Evolutionary conservation across 2,888 invertebrate species (phyloP).

Genomic region (Gymnocheta viridis): DNA sequence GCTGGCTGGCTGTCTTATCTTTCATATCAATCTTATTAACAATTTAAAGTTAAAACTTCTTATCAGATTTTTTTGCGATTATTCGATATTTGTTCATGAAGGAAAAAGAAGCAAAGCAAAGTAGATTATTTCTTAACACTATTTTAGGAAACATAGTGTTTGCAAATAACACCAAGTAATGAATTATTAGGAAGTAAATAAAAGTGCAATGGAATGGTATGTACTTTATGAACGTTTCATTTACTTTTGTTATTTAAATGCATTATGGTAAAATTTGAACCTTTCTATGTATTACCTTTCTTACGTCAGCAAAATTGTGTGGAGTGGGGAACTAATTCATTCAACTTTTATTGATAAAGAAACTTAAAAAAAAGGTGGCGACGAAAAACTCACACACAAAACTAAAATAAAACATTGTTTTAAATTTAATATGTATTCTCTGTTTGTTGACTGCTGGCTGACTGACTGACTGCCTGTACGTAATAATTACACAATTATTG

Average conservation of each 20-base stretch:
- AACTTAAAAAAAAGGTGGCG: background rate
- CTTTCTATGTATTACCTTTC: slow-evolving; percentile 24
- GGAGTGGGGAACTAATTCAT: background rate
- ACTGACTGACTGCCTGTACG: slow-evolving; percentile 6
- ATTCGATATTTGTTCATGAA: background rate
- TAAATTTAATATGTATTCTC: background rate
- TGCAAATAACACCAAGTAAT: background rate
- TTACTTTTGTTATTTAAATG: slow-evolving; percentile 1
- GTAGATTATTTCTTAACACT: background rate
- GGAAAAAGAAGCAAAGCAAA: background rate
- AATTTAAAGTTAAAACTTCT: slow-evolving; percentile 18
- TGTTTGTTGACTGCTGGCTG: background rate
- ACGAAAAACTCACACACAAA: background rate
- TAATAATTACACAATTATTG: background rate
- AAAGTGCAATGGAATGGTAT: slow-evolving; percentile 1
- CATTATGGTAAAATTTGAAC: slow-evolving; percentile 36
- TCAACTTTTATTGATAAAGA: background rate
- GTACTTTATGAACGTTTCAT: background rate
- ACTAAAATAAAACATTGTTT: background rate
- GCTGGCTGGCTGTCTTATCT: slow-evolving; percentile 1
- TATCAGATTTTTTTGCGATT: slow-evolving; percentile 9
- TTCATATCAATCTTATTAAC: slow-evolving; percentile 23
- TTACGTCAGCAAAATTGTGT: slow-evolving; percentile 51
- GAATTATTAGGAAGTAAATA: slow-evolving; percentile 23
- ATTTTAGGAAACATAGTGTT: background rate